Evolutionary conservation across 2,113 vertebrate genomes (phyloP).

Genomic region (Castor canadensis): DNA sequence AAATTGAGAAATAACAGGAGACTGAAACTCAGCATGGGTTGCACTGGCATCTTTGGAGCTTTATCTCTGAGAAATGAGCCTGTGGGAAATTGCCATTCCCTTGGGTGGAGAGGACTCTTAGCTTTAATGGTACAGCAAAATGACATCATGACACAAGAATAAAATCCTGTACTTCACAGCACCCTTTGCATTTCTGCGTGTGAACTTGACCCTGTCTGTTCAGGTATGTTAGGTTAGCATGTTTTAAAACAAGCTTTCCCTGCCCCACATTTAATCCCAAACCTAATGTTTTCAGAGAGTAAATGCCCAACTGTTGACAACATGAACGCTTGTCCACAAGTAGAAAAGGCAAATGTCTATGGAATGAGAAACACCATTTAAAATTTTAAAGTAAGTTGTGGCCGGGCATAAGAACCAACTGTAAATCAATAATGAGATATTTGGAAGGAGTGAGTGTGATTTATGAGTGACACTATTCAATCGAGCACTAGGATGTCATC

Average conservation of each 20-base stretch:
- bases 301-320: background rate
- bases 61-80: slow-evolving; percentile 44
- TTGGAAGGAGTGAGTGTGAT: background rate
- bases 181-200: background rate
- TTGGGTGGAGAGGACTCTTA: slow-evolving; percentile 3
- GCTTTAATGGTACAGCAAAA: slow-evolving; percentile 5
- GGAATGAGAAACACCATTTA: background rate
- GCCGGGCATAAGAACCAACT: background rate
- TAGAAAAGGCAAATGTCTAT: background rate
- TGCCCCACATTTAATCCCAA: slow-evolving; percentile 7
- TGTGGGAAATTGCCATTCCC: slow-evolving; percentile 48
- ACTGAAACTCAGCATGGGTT: slow-evolving; percentile 37
- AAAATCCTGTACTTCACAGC: background rate
- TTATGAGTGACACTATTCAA: background rate
- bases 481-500: background rate
- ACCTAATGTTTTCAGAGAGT: slow-evolving; percentile 25
- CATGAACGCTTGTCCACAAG: background rate
- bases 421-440: background rate
- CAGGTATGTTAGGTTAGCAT: background rate
- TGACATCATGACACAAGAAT: slow-evolving; percentile 10
- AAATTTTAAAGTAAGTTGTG: background rate
- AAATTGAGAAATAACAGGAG: slow-evolving; percentile 72
- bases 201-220: slow-evolving; percentile 1
- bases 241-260: background rate
- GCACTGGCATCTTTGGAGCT: slow-evolving; percentile 25